Evolutionary conservation across 2,888 invertebrate genomes (phyloP), one percentile per base, ranked within the genome.

Genomic region (Trichopria drosophilae): DNA sequence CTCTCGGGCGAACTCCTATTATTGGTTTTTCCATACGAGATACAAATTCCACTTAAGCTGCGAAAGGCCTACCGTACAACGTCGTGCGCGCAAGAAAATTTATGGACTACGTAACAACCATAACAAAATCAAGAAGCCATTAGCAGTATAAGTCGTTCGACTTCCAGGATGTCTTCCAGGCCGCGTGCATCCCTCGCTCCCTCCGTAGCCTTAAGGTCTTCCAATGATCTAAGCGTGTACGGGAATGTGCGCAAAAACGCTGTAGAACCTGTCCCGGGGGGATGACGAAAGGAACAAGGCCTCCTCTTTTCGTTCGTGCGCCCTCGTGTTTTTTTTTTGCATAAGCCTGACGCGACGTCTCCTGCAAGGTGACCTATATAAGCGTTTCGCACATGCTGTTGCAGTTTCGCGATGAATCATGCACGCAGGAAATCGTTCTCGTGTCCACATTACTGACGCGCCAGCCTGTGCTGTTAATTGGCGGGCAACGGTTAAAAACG

Each of bases 291-390:
- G 41, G 46, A 16, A 34, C 43, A 41, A 42, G 31, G 19, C 43
- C 29, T 51, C 41, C 34, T 45, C 46, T 51, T 54, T 53, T 50
- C 41, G 53, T 51, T 46, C n/a, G 29, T 20, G 12, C 40, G 41
- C 48, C 52, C 51, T 51, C 55, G 44, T 44, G 50, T 26, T 42
- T 55, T n/a, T n/a, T n/a, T 55, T 55, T 52, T 52, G 49, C 49
- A 48, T 52, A 43, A 34, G 52, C 34, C 43, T 43, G 29, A 39
- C 32, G 54, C 31, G 44, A 13, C 40, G 37, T 29, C 46, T 18
- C 13, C 26, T 46, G 46, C 60, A 58, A 61, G 59, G 56, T 61
- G 53, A 58, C 55, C 53, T 29, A 57, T 45, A 51, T 57, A 50
- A 43, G 29, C 42, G 51, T 28, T 53, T 35, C 28, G 43, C 45